A percentile compares a stretch with the other conserved stretches of the same genome.
phyloP scores from a whole-genome alignment of 2,797 vertebrate genomes.

The Cichlasoma orientale region DNA sequence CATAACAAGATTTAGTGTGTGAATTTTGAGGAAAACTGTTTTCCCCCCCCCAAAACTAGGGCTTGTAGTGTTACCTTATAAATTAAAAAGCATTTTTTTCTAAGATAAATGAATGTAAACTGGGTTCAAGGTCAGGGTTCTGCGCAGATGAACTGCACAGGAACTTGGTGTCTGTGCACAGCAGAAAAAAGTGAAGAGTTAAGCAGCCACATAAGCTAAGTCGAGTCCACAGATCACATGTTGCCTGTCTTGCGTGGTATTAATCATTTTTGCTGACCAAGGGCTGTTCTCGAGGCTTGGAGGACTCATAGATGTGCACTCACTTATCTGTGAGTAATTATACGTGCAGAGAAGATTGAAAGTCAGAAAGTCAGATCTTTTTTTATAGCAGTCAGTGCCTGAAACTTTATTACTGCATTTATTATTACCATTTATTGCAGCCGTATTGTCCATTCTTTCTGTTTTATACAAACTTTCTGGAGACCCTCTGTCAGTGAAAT shows the following conservation, averaged over 20 bases:
- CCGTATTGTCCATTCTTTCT: not conserved
- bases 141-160: conserved; percentile 37
- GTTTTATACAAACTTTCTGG: not conserved
- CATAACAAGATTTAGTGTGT: not conserved
- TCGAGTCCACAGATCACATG: conserved; percentile 76
- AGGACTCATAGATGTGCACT: conserved; percentile 39
- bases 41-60: not conserved
- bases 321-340: conserved; percentile 42
- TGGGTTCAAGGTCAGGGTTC: conserved; percentile 45
- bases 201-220: conserved; percentile 67
- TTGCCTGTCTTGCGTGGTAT: conserved; percentile 64
- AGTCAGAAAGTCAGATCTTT: no score
- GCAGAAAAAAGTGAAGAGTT: conserved; percentile 70
- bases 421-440: not conserved
- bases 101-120: not conserved
- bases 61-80: not conserved
- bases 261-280: conserved; percentile 74
- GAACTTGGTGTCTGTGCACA: conserved; percentile 55
- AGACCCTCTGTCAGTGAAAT: not conserved
- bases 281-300: conserved; percentile 18
- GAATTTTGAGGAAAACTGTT: not conserved
- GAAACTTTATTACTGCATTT: not conserved
- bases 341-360: not conserved
- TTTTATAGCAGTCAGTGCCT: not conserved
- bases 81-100: no score